A percentile compares a stretch with the other conserved stretches of the same genome.
Conservation (phyloP, 2,797 vertebrate genomes). For the Danionella dracula region DNA sequence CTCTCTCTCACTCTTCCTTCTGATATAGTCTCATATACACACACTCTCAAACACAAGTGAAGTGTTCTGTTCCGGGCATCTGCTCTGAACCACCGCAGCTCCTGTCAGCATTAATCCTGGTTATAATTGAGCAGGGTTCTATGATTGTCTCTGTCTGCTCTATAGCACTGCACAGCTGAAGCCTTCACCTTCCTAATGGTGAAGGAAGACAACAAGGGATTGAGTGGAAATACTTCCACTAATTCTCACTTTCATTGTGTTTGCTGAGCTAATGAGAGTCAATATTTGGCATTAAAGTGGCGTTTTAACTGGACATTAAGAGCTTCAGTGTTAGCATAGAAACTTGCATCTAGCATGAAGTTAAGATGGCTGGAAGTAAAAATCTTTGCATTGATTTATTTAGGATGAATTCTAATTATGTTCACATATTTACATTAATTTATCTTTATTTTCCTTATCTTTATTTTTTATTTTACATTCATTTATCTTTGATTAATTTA, state of each 20-base stretch:
- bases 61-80: constrained; percentile 16
- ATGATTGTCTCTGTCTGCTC: background rate
- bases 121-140: constrained; percentile 15
- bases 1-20: background rate
- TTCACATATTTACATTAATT: too few relatives aligned
- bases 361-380: too few relatives aligned
- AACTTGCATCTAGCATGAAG: too few relatives aligned
- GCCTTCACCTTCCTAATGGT: background rate
- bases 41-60: constrained; percentile 9
- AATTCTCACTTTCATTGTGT: background rate
- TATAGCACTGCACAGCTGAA: background rate
- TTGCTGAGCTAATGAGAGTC: too few relatives aligned
- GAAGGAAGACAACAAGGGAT: background rate
- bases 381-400: too few relatives aligned
- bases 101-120: constrained; percentile 23
- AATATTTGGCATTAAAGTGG: too few relatives aligned
- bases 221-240: background rate
- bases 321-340: too few relatives aligned
- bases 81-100: constrained; percentile 31
- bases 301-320: too few relatives aligned
- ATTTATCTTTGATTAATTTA: too few relatives aligned
- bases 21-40: background rate
- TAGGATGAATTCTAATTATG: too few relatives aligned
- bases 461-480: too few relatives aligned
- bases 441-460: too few relatives aligned